Percentiles rank a stretch among this genome's conserved stretches.
Evolutionary conservation across 2,888 invertebrate genomes (phyloP).

Genomic region (Platycnemis pennipes): DNA sequence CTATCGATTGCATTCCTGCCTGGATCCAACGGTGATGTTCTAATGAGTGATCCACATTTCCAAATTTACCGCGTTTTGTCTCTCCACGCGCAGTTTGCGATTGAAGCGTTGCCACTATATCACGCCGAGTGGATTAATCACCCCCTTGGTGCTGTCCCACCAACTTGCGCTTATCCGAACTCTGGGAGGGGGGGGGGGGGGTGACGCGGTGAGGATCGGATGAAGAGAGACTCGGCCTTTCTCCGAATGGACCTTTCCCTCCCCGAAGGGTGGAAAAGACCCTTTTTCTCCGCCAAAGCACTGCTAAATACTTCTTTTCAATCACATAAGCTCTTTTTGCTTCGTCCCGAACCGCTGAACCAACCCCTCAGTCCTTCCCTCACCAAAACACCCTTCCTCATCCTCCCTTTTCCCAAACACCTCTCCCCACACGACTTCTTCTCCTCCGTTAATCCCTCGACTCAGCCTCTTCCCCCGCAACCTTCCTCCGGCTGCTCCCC

Average conservation of each 20-base stretch:
- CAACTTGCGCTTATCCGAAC: neutral
- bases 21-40: no score
- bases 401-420: neutral
- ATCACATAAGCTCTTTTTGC: conserved; percentile 19
- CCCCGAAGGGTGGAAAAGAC: neutral
- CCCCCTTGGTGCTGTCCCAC: neutral
- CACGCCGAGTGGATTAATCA: neutral
- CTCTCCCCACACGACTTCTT: neutral
- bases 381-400: neutral
- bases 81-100: no score
- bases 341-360: no score
- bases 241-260: neutral
- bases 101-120: neutral
- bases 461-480: neutral
- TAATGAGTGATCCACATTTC: no score
- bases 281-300: neutral
- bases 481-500: neutral
- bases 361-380: no score
- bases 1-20: no score
- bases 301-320: conserved; percentile 17
- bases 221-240: neutral
- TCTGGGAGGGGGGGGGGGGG: neutral
- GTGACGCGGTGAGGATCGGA: no score
- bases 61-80: no score
- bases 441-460: neutral